Evolutionary conservation across 2,797 vertebrate genomes (phyloP).

Genomic region (Erpetoichthys calabaricus): DNA sequence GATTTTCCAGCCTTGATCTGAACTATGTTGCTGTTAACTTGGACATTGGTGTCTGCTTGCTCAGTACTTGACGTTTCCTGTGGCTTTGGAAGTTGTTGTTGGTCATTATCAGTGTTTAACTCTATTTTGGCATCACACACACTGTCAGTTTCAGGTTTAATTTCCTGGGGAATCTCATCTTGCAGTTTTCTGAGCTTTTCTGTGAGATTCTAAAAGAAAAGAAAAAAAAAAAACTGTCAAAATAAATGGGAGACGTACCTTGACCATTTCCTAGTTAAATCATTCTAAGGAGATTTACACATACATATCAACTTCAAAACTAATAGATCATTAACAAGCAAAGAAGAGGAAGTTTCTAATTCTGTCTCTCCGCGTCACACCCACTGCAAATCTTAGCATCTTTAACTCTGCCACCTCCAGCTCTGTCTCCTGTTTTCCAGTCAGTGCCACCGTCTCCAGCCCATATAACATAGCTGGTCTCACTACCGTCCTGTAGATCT

Average conservation of each 20-base stretch:
- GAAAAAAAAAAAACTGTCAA: slow-evolving; percentile 15
- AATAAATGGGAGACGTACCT: slow-evolving; percentile 14
- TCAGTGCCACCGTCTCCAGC: too few relatives aligned
- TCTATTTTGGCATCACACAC: slow-evolving; percentile 30
- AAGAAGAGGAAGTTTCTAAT: too few relatives aligned
- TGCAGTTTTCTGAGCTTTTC: slow-evolving; percentile 56
- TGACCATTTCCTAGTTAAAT: slow-evolving; percentile 19
- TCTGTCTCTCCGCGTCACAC: too few relatives aligned
- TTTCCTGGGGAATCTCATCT: slow-evolving; percentile 13
- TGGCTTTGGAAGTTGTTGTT: slow-evolving; percentile 21
- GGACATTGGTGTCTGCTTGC: slow-evolving; percentile 34
- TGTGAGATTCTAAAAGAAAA: slow-evolving; percentile 56
- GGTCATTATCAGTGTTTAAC: slow-evolving; percentile 28
- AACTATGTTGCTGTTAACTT: slow-evolving; percentile 67
- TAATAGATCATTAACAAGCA: too few relatives aligned
- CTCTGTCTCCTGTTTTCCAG: too few relatives aligned
- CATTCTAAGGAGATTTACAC: too few relatives aligned
- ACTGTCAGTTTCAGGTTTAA: slow-evolving; percentile 29
- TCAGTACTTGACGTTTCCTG: slow-evolving; percentile 12
- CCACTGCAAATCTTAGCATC: too few relatives aligned
- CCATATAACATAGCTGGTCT: too few relatives aligned
- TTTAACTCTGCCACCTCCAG: too few relatives aligned
- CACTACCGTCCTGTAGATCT: too few relatives aligned
- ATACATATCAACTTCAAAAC: too few relatives aligned
- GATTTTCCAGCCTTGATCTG: slow-evolving; percentile 89